Percentiles rank a stretch among this genome's conserved stretches.
These are phyloP conservation scores for Harpagus bidentatus DNA, from an alignment of 2,113 vertebrate species.

Conservation along the genomic window DNA sequence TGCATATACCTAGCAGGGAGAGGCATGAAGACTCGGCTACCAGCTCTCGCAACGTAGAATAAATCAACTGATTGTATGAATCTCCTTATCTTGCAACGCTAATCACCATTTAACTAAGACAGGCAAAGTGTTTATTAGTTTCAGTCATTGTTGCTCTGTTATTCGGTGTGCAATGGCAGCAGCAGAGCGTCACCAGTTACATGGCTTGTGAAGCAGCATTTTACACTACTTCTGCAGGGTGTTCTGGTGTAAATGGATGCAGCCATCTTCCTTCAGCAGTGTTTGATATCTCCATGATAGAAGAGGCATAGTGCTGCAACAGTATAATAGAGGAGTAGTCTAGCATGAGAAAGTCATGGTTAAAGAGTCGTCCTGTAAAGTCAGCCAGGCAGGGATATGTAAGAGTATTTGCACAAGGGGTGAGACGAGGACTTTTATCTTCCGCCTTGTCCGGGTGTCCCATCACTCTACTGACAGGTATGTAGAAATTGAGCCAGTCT, in stretches of 20 bases:
- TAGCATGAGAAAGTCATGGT: rapidly evolving
- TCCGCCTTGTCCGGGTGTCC: background rate
- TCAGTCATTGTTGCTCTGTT: background rate
- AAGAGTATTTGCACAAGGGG: background rate
- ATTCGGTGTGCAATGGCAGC: background rate
- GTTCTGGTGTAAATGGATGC: rapidly evolving
- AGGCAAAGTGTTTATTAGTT: background rate
- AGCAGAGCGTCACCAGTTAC: background rate
- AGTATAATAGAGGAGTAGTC: background rate
- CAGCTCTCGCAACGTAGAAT: background rate
- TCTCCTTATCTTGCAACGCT: background rate
- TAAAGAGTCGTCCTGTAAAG: background rate
- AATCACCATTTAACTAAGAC: background rate
- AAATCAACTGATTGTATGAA: background rate
- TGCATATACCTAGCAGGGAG: background rate
- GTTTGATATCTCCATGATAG: rapidly evolving
- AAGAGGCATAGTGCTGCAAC: background rate
- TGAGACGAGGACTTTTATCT: background rate
- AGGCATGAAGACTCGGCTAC: background rate
- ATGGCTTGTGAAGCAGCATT: background rate
- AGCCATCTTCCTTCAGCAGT: rapidly evolving
- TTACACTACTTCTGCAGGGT: rapidly evolving
- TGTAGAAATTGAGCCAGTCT: background rate
- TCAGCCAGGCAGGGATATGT: background rate
- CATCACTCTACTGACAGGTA: background rate